phyloP scores from a whole-genome alignment of 1,140 invertebrate species.

The Artemia franciscana region DNA sequence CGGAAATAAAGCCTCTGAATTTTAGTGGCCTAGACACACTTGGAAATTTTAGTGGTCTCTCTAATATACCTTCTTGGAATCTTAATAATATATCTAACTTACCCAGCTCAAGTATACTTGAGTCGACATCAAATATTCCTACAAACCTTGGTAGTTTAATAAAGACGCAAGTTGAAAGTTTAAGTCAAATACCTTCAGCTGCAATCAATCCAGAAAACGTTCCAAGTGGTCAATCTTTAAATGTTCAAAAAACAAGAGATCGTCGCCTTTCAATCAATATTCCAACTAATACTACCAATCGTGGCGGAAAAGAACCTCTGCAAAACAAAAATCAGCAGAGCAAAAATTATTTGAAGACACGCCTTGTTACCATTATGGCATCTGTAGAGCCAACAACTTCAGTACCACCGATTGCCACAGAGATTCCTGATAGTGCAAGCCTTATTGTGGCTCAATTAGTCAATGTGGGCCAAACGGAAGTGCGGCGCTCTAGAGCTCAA shows the following conservation, averaged over 20 bases:
- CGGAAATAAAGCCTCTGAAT: too few relatives aligned
- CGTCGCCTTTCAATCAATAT: not conserved
- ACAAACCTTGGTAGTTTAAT: too few relatives aligned
- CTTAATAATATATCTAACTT: too few relatives aligned
- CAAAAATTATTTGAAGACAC: too few relatives aligned
- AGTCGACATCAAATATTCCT: too few relatives aligned
- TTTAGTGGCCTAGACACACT: too few relatives aligned
- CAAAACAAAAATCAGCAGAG: not conserved
- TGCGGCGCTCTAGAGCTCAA: not conserved
- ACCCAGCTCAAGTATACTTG: too few relatives aligned
- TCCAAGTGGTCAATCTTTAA: not conserved
- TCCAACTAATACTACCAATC: not conserved
- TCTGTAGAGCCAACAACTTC: not conserved
- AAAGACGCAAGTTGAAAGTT: not conserved
- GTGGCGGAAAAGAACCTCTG: not conserved
- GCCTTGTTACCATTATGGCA: not conserved
- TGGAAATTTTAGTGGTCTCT: too few relatives aligned
- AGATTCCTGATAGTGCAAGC: not conserved
- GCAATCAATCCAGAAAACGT: not conserved
- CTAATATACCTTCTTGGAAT: too few relatives aligned
- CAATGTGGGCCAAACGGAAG: not conserved
- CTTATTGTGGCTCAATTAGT: not conserved
- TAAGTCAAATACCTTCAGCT: not conserved
- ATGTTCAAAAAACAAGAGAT: not conserved
- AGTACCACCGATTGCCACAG: not conserved